phyloP scores from a whole-genome alignment of 2,113 vertebrate species.

The Oxyura jamaicensis region DNA sequence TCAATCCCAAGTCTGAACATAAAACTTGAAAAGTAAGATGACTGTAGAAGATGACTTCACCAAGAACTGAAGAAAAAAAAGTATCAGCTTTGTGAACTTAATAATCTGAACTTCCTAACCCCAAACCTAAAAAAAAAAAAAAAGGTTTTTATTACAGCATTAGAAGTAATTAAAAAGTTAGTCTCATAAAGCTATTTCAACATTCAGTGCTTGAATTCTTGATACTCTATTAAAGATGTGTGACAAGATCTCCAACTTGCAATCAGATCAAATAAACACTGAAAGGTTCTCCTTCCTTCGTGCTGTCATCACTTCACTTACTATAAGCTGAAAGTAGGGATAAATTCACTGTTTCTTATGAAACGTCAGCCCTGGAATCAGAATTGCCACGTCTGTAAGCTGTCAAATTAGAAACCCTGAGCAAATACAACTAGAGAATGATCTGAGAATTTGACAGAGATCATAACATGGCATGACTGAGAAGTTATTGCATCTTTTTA shows the following conservation, averaged over 20 bases:
- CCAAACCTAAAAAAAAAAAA: not conserved
- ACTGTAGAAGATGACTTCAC: not conserved
- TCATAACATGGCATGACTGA: accelerated
- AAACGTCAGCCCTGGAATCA: not conserved
- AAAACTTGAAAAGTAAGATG: not conserved
- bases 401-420: not conserved
- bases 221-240: not conserved
- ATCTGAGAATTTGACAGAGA: not conserved
- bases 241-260: not conserved
- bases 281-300: not conserved
- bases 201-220: not conserved
- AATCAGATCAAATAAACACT: not conserved
- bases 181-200: not conserved
- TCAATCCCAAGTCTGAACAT: not conserved
- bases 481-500: not conserved
- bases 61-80: not conserved
- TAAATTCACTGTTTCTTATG: not conserved
- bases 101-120: not conserved
- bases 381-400: not conserved
- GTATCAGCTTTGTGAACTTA: not conserved
- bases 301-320: not conserved
- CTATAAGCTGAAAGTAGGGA: not conserved
- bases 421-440: not conserved
- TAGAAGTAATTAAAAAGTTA: not conserved
- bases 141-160: not conserved